Base-by-base conservation (phyloP, 1,140 invertebrate species). In the Drosophila seguyi region DNA sequence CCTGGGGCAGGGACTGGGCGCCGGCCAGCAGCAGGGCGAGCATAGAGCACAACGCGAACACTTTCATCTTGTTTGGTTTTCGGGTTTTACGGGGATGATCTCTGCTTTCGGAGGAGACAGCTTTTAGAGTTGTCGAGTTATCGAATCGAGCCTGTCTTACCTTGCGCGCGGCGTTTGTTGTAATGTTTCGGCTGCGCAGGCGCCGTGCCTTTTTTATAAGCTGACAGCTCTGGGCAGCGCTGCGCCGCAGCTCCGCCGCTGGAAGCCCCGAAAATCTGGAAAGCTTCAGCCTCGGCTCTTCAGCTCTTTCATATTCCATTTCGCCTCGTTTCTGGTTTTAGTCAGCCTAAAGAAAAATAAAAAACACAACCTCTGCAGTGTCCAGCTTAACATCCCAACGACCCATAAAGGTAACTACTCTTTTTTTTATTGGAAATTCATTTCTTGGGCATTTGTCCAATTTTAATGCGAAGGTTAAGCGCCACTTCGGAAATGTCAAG, bases 1-100 rank as follows among this genome's bases (percentile, higher is more conserved):
- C 65, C 92, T 96, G 95, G 1, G 95, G 96, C 39, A 94, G 94
- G n/a, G 95, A 95, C 6, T 93, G 81, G 41, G 93, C 94, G 22
- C 92, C 79, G 60, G 93, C 93, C 73, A 93, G 84, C 71, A 93
- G 79, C 25, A 95, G 38, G 56, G 80, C 85, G 36, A 88, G 42
- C n/a, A 93, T 57, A 8, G 78, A 74, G 53, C 80, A 91, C 55
- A 94, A 79, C 73, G 93, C 92, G 62, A 94, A 83, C 63, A 82
- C 69, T 90, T 92, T 92, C 91, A 92, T 92, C 83, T 86, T 80
- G 42, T 53, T 61, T 50, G 11, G 27, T 50, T 50, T 50, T 27
- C 27, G 47, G 27, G 13, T 75, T 16, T 50, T 59, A 50, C 25
- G 13, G 57, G 63, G 31, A 22, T 38, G 20, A 39, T 81, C 25